These are phyloP conservation scores for Apeltes quadracus DNA, from an alignment of 2,113 vertebrate species.

Conservation along the genomic window DNA sequence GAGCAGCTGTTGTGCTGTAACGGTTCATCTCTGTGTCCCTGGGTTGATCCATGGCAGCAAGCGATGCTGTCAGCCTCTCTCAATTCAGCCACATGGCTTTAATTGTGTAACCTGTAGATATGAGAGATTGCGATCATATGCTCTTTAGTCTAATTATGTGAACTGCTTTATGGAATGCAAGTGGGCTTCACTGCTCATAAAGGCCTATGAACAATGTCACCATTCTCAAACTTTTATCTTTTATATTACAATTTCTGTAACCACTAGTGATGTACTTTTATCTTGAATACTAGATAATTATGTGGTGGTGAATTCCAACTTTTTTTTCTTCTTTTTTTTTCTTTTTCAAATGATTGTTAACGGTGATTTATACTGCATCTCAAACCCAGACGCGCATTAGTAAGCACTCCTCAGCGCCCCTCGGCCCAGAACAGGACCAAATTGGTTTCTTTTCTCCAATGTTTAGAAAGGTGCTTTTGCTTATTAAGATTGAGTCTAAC, in stretches of 20 bases:
- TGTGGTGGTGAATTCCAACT: neutral
- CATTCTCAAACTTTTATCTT: neutral
- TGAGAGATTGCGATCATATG: neutral
- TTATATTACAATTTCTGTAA: neutral
- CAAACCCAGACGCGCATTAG: neutral
- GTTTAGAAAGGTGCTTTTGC: neutral
- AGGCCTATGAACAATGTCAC: neutral
- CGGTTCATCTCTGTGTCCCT: neutral
- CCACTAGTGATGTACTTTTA: neutral
- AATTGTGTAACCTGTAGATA: neutral
- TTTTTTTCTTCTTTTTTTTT: neutral
- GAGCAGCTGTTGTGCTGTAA: no score
- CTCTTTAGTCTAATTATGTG: neutral
- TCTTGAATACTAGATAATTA: neutral
- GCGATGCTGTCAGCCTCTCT: neutral
- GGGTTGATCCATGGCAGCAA: neutral
- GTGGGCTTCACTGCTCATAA: neutral
- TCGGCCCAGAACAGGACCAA: neutral
- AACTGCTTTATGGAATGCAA: neutral
- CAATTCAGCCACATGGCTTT: neutral
- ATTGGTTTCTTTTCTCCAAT: neutral
- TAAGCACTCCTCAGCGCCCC: neutral
- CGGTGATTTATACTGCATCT: neutral
- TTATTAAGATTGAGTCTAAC: neutral
- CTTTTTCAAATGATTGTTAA: neutral